These are phyloP conservation scores for Halotydeus destructor DNA, from an alignment of 1,140 invertebrate species.

Conservation along the genomic window DNA sequence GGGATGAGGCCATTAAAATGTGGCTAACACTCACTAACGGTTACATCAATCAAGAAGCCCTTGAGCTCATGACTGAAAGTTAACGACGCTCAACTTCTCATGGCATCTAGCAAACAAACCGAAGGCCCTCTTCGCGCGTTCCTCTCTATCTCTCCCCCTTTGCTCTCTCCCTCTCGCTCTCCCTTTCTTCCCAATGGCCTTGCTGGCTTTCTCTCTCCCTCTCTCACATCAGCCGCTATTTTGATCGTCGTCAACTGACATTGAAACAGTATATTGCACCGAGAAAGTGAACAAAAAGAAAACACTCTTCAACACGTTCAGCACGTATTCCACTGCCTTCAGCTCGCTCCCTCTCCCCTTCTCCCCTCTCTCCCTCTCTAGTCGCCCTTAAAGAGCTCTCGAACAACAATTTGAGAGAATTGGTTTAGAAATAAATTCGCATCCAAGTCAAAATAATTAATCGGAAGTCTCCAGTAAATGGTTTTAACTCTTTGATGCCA, in stretches of 20 bases:
- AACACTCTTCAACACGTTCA: background rate
- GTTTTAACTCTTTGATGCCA: background rate
- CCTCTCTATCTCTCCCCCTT: constrained; percentile 2
- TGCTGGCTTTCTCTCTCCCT: background rate
- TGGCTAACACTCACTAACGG: background rate
- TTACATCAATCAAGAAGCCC: background rate
- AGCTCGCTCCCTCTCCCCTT: background rate
- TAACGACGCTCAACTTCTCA: constrained; percentile 1
- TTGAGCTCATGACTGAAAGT: background rate
- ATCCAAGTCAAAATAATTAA: background rate
- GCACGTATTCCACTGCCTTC: background rate
- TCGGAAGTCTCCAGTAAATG: background rate
- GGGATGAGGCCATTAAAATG: background rate
- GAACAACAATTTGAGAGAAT: background rate
- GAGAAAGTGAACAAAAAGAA: no score
- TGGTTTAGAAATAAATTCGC: no score
- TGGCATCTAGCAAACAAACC: background rate
- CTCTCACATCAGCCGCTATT: background rate
- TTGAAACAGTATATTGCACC: no score
- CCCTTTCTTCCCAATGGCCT: background rate
- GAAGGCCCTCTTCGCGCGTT: background rate
- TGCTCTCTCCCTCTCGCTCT: constrained; percentile 4
- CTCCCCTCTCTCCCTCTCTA: background rate
- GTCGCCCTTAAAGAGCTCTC: background rate
- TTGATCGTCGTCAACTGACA: background rate